Evolutionary conservation across 2,113 vertebrate species (phyloP).

Genomic region (Perognathus longimembris): DNA sequence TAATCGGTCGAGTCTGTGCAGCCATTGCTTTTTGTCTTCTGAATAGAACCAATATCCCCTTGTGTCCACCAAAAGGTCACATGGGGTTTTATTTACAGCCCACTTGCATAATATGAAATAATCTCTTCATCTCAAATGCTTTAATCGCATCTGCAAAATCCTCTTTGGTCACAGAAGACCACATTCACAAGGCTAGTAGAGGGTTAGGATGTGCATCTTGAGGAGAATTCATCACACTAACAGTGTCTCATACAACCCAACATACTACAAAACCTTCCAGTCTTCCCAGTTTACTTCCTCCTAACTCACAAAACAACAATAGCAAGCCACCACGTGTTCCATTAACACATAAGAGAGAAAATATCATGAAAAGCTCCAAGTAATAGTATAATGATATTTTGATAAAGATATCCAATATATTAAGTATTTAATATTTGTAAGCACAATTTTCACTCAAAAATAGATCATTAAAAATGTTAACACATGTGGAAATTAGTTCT

Average conservation of each 20-base stretch:
- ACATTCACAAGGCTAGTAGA: not conserved
- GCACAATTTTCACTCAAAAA: constrained; percentile 33
- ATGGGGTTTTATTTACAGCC: not conserved
- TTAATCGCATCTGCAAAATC: not conserved
- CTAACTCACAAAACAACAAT: constrained; percentile 14
- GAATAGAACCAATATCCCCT: not conserved
- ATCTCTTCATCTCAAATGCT: not conserved
- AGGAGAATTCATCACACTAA: not conserved
- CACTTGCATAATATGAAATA: not conserved
- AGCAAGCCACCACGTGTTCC: not conserved
- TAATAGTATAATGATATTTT: not conserved
- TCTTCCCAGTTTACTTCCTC: not conserved
- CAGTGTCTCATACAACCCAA: not conserved
- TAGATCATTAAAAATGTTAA: not conserved
- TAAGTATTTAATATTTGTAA: constrained; percentile 45
- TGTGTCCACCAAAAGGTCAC: not conserved
- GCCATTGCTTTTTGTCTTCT: not conserved
- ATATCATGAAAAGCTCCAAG: constrained; percentile 15
- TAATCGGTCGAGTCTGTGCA: not conserved
- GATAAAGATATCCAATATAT: not conserved
- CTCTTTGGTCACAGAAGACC: not conserved
- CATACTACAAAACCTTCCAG: not conserved
- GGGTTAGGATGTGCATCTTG: not conserved
- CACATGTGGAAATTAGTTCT: not conserved
- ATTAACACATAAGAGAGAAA: not conserved